phyloP scores from a whole-genome alignment of 2,797 vertebrate species.

The Phrynocephalus guinanensis region DNA sequence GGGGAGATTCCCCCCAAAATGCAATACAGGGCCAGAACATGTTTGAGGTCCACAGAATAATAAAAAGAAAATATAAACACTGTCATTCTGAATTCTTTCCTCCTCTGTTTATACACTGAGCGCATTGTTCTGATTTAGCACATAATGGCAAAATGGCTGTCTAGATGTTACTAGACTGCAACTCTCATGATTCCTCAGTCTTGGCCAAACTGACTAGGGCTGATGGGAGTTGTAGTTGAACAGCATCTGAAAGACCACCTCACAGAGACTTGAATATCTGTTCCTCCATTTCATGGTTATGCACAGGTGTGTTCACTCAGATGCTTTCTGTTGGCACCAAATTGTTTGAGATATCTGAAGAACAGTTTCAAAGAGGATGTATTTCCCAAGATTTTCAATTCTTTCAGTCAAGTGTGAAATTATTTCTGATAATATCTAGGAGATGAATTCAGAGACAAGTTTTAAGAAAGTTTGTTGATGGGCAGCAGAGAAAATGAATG shows the following conservation, averaged over 20 bases:
- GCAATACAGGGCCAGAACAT: no score
- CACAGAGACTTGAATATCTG: not conserved
- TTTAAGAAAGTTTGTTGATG: not conserved
- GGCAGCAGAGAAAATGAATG: not conserved
- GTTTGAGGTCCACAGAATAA: no score
- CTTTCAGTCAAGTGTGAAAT: not conserved
- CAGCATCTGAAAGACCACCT: no score
- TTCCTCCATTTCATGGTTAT: not conserved
- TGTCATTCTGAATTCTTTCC: no score
- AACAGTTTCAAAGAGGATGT: not conserved
- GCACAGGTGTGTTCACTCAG: not conserved
- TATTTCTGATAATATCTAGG: not conserved
- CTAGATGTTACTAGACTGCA: not conserved
- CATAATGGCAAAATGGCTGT: not conserved
- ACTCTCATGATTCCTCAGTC: not conserved
- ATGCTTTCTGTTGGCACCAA: not conserved
- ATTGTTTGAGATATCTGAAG: not conserved
- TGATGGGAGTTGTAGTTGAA: no score
- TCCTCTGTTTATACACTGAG: no score
- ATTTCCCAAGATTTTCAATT: not conserved
- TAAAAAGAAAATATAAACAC: no score
- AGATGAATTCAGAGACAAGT: not conserved
- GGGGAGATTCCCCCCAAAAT: no score
- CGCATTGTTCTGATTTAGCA: not conserved
- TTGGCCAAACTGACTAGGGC: not conserved